phyloP scores from a whole-genome alignment of 1,140 invertebrate species.

The Sipha flava region DNA sequence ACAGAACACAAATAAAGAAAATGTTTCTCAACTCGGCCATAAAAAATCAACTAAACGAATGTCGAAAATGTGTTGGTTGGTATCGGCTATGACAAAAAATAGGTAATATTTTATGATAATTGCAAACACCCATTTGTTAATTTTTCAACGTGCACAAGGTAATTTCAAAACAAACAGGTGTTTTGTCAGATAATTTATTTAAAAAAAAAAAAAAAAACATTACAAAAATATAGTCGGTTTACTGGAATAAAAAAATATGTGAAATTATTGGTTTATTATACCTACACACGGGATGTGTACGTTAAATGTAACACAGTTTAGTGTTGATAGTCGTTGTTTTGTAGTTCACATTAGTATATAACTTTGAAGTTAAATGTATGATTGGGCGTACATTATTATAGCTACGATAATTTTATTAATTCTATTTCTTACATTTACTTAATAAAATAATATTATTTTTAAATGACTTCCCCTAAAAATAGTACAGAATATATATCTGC shows the following conservation, averaged over 20 bases:
- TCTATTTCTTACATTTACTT: neutral
- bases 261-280: slow-evolving; percentile 15
- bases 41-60: neutral
- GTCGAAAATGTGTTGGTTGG: neutral
- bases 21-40: no score
- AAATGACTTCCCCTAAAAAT: slow-evolving; percentile 17
- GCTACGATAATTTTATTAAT: neutral
- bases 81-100: neutral
- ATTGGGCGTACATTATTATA: no score
- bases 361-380: neutral
- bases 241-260: slow-evolving; percentile 18
- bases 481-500: neutral
- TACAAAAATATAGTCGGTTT: neutral
- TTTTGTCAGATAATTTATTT: slow-evolving; percentile 5
- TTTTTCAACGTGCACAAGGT: neutral
- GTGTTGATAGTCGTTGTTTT: neutral
- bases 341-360: neutral
- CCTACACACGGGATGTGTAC: neutral
- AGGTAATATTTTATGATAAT: slow-evolving; percentile 19
- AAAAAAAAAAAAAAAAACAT: neutral
- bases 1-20: no score
- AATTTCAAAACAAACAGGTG: slow-evolving; percentile 17
- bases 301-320: neutral
- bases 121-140: slow-evolving; percentile 7
- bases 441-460: neutral